phyloP scores from a whole-genome alignment of 2,797 vertebrate species.

The Aeoliscus strigatus region DNA sequence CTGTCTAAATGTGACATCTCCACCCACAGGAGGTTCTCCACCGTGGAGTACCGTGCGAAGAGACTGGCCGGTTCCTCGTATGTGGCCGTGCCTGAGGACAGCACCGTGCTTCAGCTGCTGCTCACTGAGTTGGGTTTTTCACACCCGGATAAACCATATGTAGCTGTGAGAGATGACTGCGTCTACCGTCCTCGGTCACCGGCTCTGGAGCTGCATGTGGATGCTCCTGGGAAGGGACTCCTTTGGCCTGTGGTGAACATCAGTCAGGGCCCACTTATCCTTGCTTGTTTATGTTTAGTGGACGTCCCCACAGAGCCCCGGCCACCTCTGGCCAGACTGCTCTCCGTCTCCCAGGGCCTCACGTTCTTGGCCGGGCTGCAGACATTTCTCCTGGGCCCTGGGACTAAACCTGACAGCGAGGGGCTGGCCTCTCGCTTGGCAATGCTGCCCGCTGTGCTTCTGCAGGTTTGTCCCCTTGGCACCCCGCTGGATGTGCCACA shows the following conservation, averaged over 20 bases:
- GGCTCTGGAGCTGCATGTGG: conserved; percentile 69
- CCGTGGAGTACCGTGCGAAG: conserved; percentile 85
- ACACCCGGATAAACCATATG: conserved; percentile 74
- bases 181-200: conserved; percentile 75
- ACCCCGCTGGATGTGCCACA: conserved; percentile 79
- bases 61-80: conserved; percentile 77
- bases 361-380: conserved; percentile 81
- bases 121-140: conserved; percentile 81
- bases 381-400: conserved; percentile 78
- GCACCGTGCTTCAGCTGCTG: conserved; percentile 77
- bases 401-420: conserved; percentile 76
- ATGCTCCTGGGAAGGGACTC: conserved; percentile 56
- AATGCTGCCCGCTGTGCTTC: conserved; percentile 76
- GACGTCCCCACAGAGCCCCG: conserved; percentile 78
- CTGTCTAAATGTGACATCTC: conserved; percentile 10
- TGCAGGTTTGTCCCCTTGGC: conserved; percentile 87
- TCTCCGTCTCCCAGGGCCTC: conserved; percentile 86
- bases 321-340: conserved; percentile 78
- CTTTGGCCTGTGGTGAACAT: conserved; percentile 88
- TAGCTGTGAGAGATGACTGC: conserved; percentile 82
- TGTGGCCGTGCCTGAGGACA: conserved; percentile 81
- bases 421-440: conserved; percentile 71
- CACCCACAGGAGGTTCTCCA: conserved; percentile 80
- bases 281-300: conserved; percentile 83
- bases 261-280: conserved; percentile 76